Base-by-base conservation (phyloP, 2,797 vertebrate genomes). In the Gymnocypris eckloni region DNA sequence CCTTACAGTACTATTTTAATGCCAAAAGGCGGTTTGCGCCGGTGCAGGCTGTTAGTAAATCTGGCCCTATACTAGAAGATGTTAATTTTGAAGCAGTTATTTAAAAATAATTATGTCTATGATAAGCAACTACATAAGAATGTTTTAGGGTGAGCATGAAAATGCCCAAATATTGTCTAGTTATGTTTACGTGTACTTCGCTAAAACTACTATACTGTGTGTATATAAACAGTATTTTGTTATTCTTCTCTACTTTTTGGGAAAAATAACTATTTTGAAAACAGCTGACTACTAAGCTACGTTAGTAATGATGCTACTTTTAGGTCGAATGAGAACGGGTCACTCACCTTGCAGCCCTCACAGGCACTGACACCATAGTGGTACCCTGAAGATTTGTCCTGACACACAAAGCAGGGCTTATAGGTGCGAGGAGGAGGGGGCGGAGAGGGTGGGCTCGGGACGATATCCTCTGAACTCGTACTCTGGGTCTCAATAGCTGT, bases 321-420 rank as follows among this genome's bases (percentile, higher is more conserved):
- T 80, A 12, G 37, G 25, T 25, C 5, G n/a, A 52, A 77, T 59
- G 52, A 13, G 39, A 8, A 22, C 37, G 9, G 52, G 22, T 48
- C 20, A 71, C 81, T 87, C 86, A 90, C 89, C 89, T 90, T 90
- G 84, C 89, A 90, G 37, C 96, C 96, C 85, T 97, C 96, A 41
- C 96, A 97, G 93, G 96, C 96, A 87, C 96, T 97, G 92, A 97
- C 96, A 72, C 96, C 96, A 87, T 97, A 97, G 95, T 97, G 96
- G 93, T 97, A 97, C 81, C 96, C 96, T 0, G 96, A 97, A 83
- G 96, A 96, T 81, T 97, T 97, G 94, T 97, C 96, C 91, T 97
- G 96, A 91, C 96, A 97, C 89, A 97, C 96, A 79, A 97, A 97
- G 90, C 96, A 97, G 72, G 96, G 96, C 90, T 97, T 97, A 93